Conservation (phyloP, 2,888 invertebrate species). For the Philhelius pedissequus region DNA sequence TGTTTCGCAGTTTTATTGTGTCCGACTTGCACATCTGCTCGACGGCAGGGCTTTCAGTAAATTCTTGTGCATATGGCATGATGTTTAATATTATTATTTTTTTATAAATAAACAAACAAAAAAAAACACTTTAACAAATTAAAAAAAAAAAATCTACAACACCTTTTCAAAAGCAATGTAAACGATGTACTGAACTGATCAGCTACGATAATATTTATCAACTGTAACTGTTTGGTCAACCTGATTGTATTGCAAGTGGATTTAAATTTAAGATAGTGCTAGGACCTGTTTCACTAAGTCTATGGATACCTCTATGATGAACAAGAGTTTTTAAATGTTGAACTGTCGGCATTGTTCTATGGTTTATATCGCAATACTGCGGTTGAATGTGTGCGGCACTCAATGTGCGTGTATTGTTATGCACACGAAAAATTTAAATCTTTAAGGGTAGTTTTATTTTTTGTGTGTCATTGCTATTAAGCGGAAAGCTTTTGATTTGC, state of each 20-base stretch:
- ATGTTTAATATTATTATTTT: constrained; percentile 69
- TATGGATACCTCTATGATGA: constrained; percentile 29
- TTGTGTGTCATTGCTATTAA: too few species aligned
- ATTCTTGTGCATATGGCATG: constrained; percentile 76
- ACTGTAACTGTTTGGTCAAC: constrained; percentile 11
- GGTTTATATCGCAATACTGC: constrained; percentile 18
- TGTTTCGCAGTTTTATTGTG: constrained; percentile 89
- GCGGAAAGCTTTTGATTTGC: background rate
- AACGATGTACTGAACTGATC: background rate
- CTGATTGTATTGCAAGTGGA: constrained; percentile 4
- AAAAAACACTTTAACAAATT: constrained; percentile 18
- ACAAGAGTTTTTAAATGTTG: constrained; percentile 43
- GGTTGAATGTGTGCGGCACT: background rate
- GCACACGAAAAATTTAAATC: background rate
- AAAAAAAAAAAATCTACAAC: background rate
- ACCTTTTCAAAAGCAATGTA: background rate
- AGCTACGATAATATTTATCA: background rate
- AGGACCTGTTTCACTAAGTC: constrained; percentile 13
- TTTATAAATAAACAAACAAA: background rate
- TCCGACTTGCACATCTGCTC: constrained; percentile 89
- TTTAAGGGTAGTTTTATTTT: background rate
- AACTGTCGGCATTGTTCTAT: constrained; percentile 26
- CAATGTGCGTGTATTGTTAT: background rate
- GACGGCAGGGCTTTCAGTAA: constrained; percentile 72
- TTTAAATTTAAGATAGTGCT: background rate